Evolutionary conservation across 2,888 invertebrate species (phyloP), one percentile per base, ranked within the genome.

Genomic region (Eupithecia subumbrata): DNA sequence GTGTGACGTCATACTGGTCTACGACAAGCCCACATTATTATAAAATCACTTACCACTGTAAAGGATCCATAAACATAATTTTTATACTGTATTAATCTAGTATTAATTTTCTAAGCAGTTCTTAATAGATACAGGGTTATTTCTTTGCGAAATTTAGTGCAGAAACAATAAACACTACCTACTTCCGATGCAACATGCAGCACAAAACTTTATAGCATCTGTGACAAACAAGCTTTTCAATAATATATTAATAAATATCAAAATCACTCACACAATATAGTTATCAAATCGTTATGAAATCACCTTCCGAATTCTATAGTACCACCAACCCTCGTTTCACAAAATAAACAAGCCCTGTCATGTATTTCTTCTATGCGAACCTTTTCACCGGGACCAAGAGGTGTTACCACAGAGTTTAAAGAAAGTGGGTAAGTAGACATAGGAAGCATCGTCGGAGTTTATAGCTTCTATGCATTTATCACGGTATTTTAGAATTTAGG

Each of bases 1-100:
- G 37, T 75, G 68, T 80, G 79, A 78, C 79, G 79, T 80, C 77
- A 80, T 25, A 70, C 45, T 45, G 66, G 71, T 66, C 72, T 68
- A 60, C 40, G 22, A 52, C 63, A 68, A 45, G 18, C 68, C 68
- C 40, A 68, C 68, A 16, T 30, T 2, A 30, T 30, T 45, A 43
- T 60, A 60, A 25, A 60, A 14, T 43, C 9, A 67, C 67, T 43
- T 18, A 67, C 67, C 40, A 5, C n/a, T 40, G 18, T 12, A 40
- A n/a, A 43, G 45, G 1, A 43, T 25, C 14, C 37, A 43, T 66
- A 66, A 40, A 16, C 7, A n/a, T 40, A n/a, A 37, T 22, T n/a
- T 22, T 11, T 12, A 56, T n/a, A 11, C 56, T 56, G 56, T 56
- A n/a, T n/a, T n/a, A n/a, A n/a, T n/a, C n/a, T n/a, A n/a, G n/a